Conservation (phyloP, 2,797 vertebrate genomes). For the Acrossocheilus fasciatus region DNA sequence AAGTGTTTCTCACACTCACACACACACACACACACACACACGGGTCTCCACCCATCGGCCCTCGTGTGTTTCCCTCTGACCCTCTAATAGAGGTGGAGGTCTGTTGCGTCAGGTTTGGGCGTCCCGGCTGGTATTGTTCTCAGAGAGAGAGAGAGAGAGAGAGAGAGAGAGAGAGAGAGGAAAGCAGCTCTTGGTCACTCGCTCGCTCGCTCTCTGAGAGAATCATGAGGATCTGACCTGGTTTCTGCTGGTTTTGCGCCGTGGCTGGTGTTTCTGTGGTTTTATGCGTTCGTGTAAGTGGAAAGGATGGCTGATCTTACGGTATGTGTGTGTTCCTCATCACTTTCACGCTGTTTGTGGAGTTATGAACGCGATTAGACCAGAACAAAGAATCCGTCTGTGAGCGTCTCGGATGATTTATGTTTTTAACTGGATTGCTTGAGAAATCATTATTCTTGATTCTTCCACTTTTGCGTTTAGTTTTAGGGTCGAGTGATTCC, state of each 20-base stretch:
- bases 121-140: conserved; percentile 74
- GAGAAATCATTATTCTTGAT: background rate
- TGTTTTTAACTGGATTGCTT: background rate
- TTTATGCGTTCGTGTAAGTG: conserved; percentile 62
- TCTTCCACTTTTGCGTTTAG: background rate
- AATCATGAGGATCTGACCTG: conserved; percentile 69
- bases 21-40: conserved; percentile 42
- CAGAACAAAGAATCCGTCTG: conserved; percentile 39
- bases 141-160: conserved; percentile 33
- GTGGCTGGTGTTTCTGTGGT: conserved; percentile 26
- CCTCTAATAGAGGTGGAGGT: conserved; percentile 68
- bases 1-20: conserved; percentile 65
- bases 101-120: conserved; percentile 69
- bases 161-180: conserved; percentile 31
- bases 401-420: background rate
- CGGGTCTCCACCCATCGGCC: conserved; percentile 41
- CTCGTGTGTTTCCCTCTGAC: conserved; percentile 64
- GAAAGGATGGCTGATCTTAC: conserved; percentile 68
- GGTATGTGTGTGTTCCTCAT: conserved; percentile 59
- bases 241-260: conserved; percentile 35
- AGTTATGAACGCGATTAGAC: background rate
- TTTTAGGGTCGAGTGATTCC: background rate
- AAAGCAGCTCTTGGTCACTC: background rate
- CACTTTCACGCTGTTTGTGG: background rate
- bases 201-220: background rate